Base-by-base conservation (phyloP, 2,888 invertebrate species). In the Myathropa florea region DNA sequence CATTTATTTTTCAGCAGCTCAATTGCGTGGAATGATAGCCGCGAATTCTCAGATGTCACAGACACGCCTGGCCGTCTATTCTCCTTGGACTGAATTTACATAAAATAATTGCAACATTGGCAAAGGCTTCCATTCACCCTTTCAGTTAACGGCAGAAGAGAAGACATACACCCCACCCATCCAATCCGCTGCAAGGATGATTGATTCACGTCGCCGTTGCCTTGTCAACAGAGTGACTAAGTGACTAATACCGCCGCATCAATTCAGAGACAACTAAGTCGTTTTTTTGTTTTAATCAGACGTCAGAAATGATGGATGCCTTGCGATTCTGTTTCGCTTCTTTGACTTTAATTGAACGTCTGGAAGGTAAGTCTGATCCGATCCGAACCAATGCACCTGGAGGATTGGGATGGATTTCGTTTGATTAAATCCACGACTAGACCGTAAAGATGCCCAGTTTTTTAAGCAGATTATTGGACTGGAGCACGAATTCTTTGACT, bases 271-370 rank as follows among this genome's bases (percentile, higher is more conserved):
- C 24, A 57, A 4, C 24, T 18, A 7, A 18, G 18, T 46, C 18
- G 18, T 7, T 21, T 23, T 23, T 55, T 55, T 55, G 21, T 55
- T 10, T 21, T 55, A 57, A 70, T 33, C 23, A 26, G 21, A 39
- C 36, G 59, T 59, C 70, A 70, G 26, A 59, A 59, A 39, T 70
- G 70, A 70, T 70, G 59, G 26, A 70, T 33, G 70, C 59, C 24
- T 10, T 18, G 7, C 30, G n/a, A 4, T 55, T 53, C 53, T 53
- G 18, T 24, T 21, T 53, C 26, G 23, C 33, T 57, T 57, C 23
- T 26, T 6, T 30, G 12, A 28, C 59, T 60, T 39, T 24, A 59
- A 18, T 70, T 26, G 59, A 60, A 39, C 59, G 26, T 59, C 70
- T 33, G 70, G 36, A 10, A 30, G 28, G 33, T 68, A 68, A 57